Evolutionary conservation across 1,140 invertebrate genomes (phyloP).

Genomic region (Leptinotarsa undecemlineata): DNA sequence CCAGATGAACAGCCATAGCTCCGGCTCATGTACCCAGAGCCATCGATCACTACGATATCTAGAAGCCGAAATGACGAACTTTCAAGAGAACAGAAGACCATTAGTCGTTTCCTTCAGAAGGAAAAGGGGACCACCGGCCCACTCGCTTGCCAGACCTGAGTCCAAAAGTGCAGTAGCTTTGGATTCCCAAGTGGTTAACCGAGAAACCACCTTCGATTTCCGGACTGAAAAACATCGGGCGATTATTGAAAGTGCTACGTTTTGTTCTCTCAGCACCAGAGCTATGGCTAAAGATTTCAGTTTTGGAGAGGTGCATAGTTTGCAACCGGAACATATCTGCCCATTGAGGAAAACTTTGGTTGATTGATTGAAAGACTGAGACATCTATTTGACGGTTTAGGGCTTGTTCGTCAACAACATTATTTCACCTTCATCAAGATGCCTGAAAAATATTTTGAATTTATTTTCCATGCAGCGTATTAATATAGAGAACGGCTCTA

Average conservation of each 20-base stretch:
- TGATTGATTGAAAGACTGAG: background rate
- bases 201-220: background rate
- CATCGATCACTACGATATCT: background rate
- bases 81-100: background rate
- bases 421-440: too few relatives aligned
- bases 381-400: too few relatives aligned
- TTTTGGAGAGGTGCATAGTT: background rate
- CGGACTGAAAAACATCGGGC: background rate
- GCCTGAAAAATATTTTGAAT: too few relatives aligned
- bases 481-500: too few relatives aligned
- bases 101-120: background rate
- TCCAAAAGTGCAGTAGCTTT: background rate
- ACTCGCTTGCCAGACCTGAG: background rate
- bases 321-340: constrained; percentile 8
- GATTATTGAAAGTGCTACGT: background rate
- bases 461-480: too few relatives aligned
- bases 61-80: background rate
- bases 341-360: constrained; percentile 1
- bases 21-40: background rate
- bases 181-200: background rate
- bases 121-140: background rate
- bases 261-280: background rate
- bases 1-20: background rate
- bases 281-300: background rate
- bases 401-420: too few relatives aligned